Evolutionary conservation across 2,888 invertebrate genomes (phyloP), one percentile per base, ranked within the genome.

Genomic region (Iselma pallidipennis): DNA sequence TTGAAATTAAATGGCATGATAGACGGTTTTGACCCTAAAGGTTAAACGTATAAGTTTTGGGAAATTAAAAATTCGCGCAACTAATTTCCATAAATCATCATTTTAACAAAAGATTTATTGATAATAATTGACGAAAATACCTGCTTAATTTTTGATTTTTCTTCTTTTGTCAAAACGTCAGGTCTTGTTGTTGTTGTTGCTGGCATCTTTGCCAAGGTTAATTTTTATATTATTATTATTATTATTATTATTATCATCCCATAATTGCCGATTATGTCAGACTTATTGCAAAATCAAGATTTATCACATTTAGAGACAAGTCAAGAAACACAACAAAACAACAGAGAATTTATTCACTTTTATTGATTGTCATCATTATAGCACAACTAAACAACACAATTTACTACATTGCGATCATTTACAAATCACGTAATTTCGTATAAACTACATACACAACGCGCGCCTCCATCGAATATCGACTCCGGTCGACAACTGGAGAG

Each of bases 101-200:
- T n/a, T n/a, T n/a, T n/a, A n/a, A n/a, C n/a, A n/a, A n/a, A n/a
- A n/a, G n/a, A n/a, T n/a, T n/a, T n/a, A n/a, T n/a, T n/a, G n/a
- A n/a, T n/a, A n/a, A n/a, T n/a, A n/a, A n/a, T n/a, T n/a, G n/a
- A n/a, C n/a, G n/a, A n/a, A n/a, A n/a, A 19, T 71, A 73, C 73
- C 73, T 72, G 66, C 53, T 66, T 71, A 56, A 73, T 71, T 28
- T 61, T 65, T 49, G 63, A 63, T 52, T 70, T 53, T 49, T 73
- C 71, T 49, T 67, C 65, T 42, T 66, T 71, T 19, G 70, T 67
- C 7, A 73, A 59, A 49, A 21, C 12, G 9, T 21, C 10, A 21
- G 21, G 12, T 21, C 21, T 21, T 2, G 45, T 45, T 23, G 21
- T 19, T 37, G 9, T 19, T 37, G 42, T 45, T 45, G 21, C 21